Base-by-base conservation (phyloP, 2,888 invertebrate species). In the Drosophila mimetica region DNA sequence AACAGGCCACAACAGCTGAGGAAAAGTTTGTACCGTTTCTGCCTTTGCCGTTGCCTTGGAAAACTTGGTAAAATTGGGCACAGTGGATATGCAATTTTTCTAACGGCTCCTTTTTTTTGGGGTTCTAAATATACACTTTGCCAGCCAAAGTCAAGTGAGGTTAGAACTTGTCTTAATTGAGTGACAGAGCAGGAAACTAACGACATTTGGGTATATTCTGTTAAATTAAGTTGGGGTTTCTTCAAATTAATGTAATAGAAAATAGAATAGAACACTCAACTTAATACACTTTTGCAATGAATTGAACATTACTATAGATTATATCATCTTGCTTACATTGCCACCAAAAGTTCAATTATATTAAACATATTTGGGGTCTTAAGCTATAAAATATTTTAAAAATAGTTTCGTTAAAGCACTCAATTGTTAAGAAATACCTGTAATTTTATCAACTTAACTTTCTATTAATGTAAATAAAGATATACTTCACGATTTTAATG, bases 31-130 rank as follows among this genome's bases (percentile, higher is more conserved):
- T 52, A 59, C 69, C 50, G 57, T 39, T 42, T 46, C 55, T 32
- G 44, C 16, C 25, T 36, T n/a, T 9, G 48, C 36, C 11, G 65
- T 75, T 72, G 53, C 75, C 74, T 70, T 75, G 70, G 64, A 67
- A 67, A 60, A 36, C 48, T 60, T 36, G 47, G 32, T 50, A 30
- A 71, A 77, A 66, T 71, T 80, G 72, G 60, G 61, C 55, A 41
- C 65, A 58, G 47, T 64, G 73, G 67, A 73, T 79, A 69, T 76
- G 66, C 76, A 61, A 67, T 84, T 66, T 59, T 4, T 25, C 57
- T 30, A 58, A 39, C 16, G 36, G 58, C 61, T 64, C 48, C 65
- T 67, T 41, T 51, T 36, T 46, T 61, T 48, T 25, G 20, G 63
- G 46, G 39, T 60, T 30, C 63, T 5, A 44, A 5, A 25, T 30